These are phyloP conservation scores for Apis laboriosa DNA, from an alignment of 1,140 invertebrate genomes.

Conservation along the genomic window DNA sequence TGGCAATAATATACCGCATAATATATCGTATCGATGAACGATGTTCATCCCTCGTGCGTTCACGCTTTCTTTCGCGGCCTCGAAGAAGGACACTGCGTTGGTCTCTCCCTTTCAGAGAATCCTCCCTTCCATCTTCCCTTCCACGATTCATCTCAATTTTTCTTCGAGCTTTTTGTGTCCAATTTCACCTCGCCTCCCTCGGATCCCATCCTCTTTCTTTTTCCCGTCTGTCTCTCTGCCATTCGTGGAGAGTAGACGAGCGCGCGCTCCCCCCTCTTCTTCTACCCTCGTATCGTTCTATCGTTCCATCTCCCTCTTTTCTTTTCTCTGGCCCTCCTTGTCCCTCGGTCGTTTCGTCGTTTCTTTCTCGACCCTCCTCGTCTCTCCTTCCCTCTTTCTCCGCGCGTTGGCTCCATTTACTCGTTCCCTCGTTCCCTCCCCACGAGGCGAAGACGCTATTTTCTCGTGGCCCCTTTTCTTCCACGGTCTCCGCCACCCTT, in stretches of 20 bases:
- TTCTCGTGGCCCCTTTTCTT: constrained; percentile 71
- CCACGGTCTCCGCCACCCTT: constrained; percentile 58
- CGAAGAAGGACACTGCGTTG: constrained; percentile 58
- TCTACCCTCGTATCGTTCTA: constrained; percentile 57
- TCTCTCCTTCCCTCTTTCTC: constrained; percentile 55
- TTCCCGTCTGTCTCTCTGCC: constrained; percentile 57
- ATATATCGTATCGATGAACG: constrained; percentile 26
- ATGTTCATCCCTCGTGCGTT: constrained; percentile 50
- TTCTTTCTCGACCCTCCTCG: constrained; percentile 62
- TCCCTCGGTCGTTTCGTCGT: constrained; percentile 65
- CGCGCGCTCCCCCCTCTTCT: constrained; percentile 35
- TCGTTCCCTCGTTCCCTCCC: constrained; percentile 55
- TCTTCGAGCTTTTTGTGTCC: constrained; percentile 73
- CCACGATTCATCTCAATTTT: constrained; percentile 76
- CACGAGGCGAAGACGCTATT: constrained; percentile 68
- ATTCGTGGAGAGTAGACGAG: constrained; percentile 47
- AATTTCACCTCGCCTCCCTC: constrained; percentile 67
- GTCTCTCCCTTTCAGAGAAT: constrained; percentile 50
- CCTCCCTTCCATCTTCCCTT: constrained; percentile 65
- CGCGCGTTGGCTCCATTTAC: constrained; percentile 63
- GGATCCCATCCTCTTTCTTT: constrained; percentile 61
- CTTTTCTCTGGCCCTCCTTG: constrained; percentile 53
- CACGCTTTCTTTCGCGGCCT: constrained; percentile 60
- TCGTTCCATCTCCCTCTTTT: constrained; percentile 51
- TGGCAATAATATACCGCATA: not conserved